A percentile compares a stretch with the other conserved stretches of the same genome.
phyloP scores from a whole-genome alignment of 2,797 vertebrate genomes.

The Tadarida brasiliensis region DNA sequence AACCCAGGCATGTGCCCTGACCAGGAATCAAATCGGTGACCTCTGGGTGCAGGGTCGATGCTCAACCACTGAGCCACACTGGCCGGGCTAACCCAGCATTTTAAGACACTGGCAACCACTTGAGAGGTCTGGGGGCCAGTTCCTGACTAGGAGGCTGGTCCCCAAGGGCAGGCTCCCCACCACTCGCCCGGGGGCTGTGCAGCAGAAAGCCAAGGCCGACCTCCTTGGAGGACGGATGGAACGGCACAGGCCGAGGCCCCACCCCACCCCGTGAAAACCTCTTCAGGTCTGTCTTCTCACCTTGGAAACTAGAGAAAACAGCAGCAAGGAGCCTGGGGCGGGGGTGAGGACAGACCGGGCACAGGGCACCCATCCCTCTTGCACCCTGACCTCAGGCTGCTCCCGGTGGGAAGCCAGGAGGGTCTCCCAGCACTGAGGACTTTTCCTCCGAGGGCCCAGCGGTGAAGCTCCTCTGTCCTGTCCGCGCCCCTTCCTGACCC shows the following conservation, averaged over 20 bases:
- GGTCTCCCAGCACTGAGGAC: background rate
- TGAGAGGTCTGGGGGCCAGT: background rate
- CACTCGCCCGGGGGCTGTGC: fast-evolving
- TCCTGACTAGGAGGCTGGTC: too few species aligned
- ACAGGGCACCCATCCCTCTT: background rate
- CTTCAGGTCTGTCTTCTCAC: background rate
- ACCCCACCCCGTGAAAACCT: fast-evolving
- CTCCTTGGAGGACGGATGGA: background rate
- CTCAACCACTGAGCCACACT: too few species aligned
- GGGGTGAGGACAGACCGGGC: background rate
- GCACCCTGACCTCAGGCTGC: background rate
- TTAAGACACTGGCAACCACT: too few species aligned
- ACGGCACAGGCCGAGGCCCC: too few species aligned
- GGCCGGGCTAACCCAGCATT: too few species aligned
- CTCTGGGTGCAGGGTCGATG: too few species aligned
- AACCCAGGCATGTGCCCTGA: too few species aligned
- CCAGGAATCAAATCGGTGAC: too few species aligned
- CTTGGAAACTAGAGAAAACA: background rate
- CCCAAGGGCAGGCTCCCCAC: background rate
- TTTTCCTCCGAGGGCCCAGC: background rate
- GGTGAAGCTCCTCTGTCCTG: background rate
- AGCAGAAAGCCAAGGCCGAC: fast-evolving
- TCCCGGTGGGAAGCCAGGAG: background rate
- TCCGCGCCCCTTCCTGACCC: background rate
- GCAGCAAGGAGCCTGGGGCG: fast-evolving